Evolutionary conservation across 2,888 invertebrate genomes (phyloP).

Genomic region (Graphium colonna): DNA sequence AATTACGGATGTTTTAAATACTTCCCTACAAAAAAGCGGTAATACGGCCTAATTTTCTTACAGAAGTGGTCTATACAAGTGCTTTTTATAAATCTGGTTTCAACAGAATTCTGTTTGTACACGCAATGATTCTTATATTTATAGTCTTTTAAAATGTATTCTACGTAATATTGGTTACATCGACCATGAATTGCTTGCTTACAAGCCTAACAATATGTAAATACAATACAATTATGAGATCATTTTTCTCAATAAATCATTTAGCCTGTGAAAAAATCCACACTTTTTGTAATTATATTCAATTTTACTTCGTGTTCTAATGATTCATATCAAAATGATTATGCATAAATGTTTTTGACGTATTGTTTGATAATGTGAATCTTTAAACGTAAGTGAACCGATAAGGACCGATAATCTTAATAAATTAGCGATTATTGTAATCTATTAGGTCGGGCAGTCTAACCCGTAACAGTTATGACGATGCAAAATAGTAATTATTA

Average conservation of each 20-base stretch:
- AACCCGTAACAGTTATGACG: conserved; percentile 3
- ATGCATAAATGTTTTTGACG: neutral
- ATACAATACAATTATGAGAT: neutral
- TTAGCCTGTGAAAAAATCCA: neutral
- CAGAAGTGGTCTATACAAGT: conserved; percentile 6
- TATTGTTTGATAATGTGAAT: neutral
- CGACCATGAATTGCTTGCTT: neutral
- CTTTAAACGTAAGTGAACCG: neutral
- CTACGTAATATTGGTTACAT: conserved; percentile 1
- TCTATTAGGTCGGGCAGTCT: neutral
- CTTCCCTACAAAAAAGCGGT: no score
- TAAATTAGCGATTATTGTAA: conserved; percentile 1
- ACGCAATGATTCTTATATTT: conserved; percentile 7
- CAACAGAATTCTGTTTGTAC: conserved; percentile 7
- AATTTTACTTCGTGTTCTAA: neutral
- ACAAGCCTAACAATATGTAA: neutral
- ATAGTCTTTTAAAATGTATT: conserved; percentile 5
- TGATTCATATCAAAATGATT: neutral
- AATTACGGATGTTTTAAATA: no score
- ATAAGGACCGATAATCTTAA: neutral
- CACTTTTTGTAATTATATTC: neutral
- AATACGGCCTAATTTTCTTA: conserved; percentile 13
- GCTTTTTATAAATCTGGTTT: conserved; percentile 12
- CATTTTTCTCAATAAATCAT: neutral
- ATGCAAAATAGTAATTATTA: conserved; percentile 5